Evolutionary conservation across 2,888 invertebrate species (phyloP), one percentile per base, ranked within the genome.

Genomic region (Torymus aiolomorphi): DNA sequence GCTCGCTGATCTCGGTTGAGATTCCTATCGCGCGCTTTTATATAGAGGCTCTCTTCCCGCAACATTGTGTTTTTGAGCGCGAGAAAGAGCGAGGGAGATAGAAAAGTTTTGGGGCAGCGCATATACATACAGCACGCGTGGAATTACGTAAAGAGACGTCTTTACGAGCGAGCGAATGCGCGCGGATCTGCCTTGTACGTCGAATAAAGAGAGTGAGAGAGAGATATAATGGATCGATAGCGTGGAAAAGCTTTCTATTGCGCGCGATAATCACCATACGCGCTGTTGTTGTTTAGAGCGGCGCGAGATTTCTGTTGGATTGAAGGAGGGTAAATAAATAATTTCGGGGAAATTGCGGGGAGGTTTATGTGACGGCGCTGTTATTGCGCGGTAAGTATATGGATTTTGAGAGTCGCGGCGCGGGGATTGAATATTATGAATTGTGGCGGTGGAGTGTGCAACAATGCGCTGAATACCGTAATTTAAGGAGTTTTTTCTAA

Each of bases 381-480:
- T 63, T 73, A 73, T 73, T 54, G 56, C 56, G 42, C 63, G 51
- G 8, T 66, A 57, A 74, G 57, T 42, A 42, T 11, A 66, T 20
- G 54, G 56, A 66, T 74, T 74, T 74, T 74, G 54, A 56, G 54
- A 42, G 57, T 18, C 8, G 42, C n/a, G 14, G 42, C 31, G 51
- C 42, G 42, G 8, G 42, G 42, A 75, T 75, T 75, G 56, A 70
- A 63, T 63, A 10, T 76, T 63, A 10, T 76, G 63, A 69, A 76
- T 76, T 56, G 56, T 70, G n/a, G 14, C 18, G 31, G 1, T 18
- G 24, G 20, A 49, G 18, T 14, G 51, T 51, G 57, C 49, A 54
- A 57, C 20, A 59, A 66, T 59, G 14, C 18, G 5, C 18, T 12
- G 24, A 31, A 20, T 52, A 24, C 67, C 31, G 56, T 18, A 62